These are phyloP conservation scores for Andinoacara biseriatus DNA, from an alignment of 2,113 vertebrate genomes.

Conservation along the genomic window DNA sequence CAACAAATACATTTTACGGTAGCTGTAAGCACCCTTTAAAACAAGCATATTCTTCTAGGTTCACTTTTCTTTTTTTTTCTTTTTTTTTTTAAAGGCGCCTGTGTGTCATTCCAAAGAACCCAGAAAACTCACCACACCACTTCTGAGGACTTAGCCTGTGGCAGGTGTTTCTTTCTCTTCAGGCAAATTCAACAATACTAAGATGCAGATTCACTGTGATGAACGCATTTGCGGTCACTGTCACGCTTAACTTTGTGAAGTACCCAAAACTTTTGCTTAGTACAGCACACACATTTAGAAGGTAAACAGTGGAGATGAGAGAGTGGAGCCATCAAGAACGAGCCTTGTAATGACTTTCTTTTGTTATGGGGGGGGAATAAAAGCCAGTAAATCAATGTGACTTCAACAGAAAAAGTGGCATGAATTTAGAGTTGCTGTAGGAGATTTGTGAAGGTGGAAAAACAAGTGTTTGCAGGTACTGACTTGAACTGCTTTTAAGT, in stretches of 20 bases:
- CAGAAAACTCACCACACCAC: neutral
- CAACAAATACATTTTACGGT: neutral
- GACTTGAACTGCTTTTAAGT: conserved; percentile 21
- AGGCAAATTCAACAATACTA: neutral
- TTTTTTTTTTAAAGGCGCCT: neutral
- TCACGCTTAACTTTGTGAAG: neutral
- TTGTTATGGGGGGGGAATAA: conserved; percentile 15
- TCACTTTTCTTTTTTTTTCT: neutral
- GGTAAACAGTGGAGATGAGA: conserved; percentile 18
- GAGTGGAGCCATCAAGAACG: neutral
- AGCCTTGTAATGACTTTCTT: conserved; percentile 23
- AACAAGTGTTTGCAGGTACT: conserved; percentile 25
- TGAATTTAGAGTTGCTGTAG: neutral
- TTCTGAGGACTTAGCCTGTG: neutral
- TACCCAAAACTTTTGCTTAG: neutral
- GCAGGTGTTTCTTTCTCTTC: neutral
- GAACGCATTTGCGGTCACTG: neutral
- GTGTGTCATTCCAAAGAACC: neutral
- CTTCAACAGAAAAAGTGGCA: conserved; percentile 20
- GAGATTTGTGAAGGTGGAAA: conserved; percentile 14
- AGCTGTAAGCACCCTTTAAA: too few relatives aligned
- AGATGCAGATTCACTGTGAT: neutral
- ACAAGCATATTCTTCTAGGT: neutral
- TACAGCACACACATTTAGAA: neutral
- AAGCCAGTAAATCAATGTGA: conserved; percentile 39